Evolutionary conservation across 2,888 invertebrate species (phyloP).

Genomic region (Andrena dorsata): DNA sequence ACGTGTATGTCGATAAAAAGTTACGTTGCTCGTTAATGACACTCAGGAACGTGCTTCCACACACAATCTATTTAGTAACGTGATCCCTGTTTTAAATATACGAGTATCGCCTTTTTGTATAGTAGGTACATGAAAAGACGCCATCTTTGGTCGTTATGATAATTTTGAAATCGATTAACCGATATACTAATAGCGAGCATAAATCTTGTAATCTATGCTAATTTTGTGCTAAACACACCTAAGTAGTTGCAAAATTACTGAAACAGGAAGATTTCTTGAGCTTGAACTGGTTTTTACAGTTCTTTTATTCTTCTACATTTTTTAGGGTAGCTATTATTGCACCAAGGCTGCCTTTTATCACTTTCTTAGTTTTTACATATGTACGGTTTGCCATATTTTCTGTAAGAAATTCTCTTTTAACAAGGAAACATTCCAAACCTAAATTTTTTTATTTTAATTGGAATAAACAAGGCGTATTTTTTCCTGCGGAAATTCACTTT

Average conservation of each 20-base stretch:
- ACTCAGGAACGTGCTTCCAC: background rate
- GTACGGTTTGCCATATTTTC: no score
- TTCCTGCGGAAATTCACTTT: no score
- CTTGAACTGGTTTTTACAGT: no score
- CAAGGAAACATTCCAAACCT: no score
- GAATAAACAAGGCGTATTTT: no score
- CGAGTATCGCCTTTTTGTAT: conserved; percentile 16
- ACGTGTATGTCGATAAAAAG: background rate
- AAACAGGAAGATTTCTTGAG: no score
- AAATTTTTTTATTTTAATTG: no score
- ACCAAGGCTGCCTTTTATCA: background rate
- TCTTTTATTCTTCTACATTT: no score
- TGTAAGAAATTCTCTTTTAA: no score
- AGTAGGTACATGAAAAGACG: background rate
- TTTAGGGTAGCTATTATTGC: no score
- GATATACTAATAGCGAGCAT: background rate
- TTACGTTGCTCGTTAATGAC: conserved; percentile 6
- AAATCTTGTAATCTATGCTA: conserved; percentile 3
- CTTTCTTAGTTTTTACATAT: background rate
- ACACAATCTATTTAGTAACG: conserved; percentile 34
- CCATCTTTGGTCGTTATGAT: background rate
- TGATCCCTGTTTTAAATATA: conserved; percentile 24
- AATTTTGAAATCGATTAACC: conserved; percentile 16
- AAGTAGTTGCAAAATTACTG: no score
- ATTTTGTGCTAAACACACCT: no score